Evolutionary conservation across 2,888 invertebrate species (phyloP).

Genomic region (Bedellia somnulentella): DNA sequence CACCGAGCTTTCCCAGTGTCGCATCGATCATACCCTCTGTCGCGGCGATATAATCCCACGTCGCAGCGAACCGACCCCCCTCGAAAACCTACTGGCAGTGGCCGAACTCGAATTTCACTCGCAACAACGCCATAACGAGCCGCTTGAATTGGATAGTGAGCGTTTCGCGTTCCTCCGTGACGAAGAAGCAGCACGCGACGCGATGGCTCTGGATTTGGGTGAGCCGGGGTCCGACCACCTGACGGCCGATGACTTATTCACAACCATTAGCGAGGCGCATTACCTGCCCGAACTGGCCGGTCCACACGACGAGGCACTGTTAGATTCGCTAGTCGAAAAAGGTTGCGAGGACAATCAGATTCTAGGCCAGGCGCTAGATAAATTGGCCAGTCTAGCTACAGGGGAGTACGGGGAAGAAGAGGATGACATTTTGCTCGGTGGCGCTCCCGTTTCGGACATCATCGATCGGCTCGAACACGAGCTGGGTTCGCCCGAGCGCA

Average conservation of each 20-base stretch:
- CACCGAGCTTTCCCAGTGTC: slow-evolving; percentile 36
- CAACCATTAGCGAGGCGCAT: slow-evolving; percentile 50
- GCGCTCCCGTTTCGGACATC: slow-evolving; percentile 61
- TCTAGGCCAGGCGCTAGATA: slow-evolving; percentile 42
- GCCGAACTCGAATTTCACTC: slow-evolving; percentile 67
- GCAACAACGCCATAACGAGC: slow-evolving; percentile 42
- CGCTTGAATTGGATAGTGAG: slow-evolving; percentile 8
- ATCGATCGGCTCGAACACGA: slow-evolving; percentile 66
- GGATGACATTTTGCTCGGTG: slow-evolving; percentile 42
- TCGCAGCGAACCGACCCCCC: slow-evolving; percentile 57
- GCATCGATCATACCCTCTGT: slow-evolving; percentile 34
- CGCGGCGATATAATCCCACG: slow-evolving; percentile 19
- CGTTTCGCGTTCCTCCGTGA: slow-evolving; percentile 15
- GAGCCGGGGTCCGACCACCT: slow-evolving; percentile 18
- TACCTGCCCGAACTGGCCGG: slow-evolving; percentile 45
- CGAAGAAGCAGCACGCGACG: slow-evolving; percentile 23
- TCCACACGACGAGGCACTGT: slow-evolving; percentile 54
- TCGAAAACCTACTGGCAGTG: slow-evolving; percentile 65
- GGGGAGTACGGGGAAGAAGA: slow-evolving; percentile 50
- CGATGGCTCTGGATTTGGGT: slow-evolving; percentile 40
- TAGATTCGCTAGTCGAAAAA: slow-evolving; percentile 64
- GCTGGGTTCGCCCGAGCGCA: slow-evolving; percentile 48
- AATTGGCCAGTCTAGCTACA: slow-evolving; percentile 34
- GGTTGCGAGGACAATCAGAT: slow-evolving; percentile 65
- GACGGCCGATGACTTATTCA: slow-evolving; percentile 39